These are phyloP conservation scores for Anadara kagoshimensis DNA, from an alignment of 1,140 invertebrate species.

Conservation along the genomic window DNA sequence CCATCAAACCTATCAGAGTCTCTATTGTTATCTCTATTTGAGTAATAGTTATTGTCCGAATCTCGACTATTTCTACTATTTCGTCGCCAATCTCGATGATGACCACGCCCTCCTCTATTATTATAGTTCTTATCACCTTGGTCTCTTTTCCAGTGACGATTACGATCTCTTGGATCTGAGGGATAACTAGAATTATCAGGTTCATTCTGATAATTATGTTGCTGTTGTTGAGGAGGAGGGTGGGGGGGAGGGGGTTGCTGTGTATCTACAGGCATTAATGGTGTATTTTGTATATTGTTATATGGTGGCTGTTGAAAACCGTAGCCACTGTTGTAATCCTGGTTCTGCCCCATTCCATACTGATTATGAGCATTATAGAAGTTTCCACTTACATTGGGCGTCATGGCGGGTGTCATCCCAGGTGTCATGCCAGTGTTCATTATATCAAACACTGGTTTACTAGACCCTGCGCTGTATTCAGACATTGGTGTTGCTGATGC, in stretches of 20 bases:
- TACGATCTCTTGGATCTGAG: constrained; percentile 27
- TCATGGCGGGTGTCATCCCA: constrained; percentile 29
- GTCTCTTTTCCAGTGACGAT: constrained; percentile 5
- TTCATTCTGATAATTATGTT: too few species aligned
- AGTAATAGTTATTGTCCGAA: constrained; percentile 21
- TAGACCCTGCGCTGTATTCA: constrained; percentile 18
- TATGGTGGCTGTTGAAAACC: constrained; percentile 9
- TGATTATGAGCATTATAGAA: constrained; percentile 20
- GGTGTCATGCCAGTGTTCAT: constrained; percentile 31
- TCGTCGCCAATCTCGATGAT: constrained; percentile 23
- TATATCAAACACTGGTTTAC: constrained; percentile 37
- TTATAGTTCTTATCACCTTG: constrained; percentile 21
- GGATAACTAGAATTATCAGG: too few species aligned
- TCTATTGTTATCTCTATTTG: constrained; percentile 20
- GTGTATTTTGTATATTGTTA: too few species aligned
- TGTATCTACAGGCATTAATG: not conserved
- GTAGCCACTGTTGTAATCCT: constrained; percentile 28
- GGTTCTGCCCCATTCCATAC: constrained; percentile 26
- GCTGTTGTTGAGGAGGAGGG: not conserved
- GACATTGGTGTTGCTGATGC: constrained; percentile 31
- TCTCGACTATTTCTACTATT: constrained; percentile 29
- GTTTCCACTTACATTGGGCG: constrained; percentile 24
- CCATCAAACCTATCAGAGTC: too few species aligned
- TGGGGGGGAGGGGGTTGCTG: not conserved
- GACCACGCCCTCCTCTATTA: not conserved